Percentiles rank a stretch among this genome's conserved stretches.
phyloP scores from a whole-genome alignment of 2,113 vertebrate genomes.

The Laticauda colubrina region DNA sequence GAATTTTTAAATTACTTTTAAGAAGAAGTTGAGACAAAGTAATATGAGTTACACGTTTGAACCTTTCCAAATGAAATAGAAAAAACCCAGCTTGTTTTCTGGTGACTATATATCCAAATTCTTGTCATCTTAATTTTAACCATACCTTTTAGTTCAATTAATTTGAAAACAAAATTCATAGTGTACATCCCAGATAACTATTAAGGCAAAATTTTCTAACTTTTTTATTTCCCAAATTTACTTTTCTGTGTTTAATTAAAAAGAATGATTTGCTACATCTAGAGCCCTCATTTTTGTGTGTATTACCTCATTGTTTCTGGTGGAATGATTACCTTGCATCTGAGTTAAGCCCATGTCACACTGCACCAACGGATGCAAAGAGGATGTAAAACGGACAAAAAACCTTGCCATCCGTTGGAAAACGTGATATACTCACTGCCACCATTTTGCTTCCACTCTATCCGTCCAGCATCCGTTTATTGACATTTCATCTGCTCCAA shows the following conservation, averaged over 20 bases:
- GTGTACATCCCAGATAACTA: neutral
- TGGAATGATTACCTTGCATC: slow-evolving; percentile 7
- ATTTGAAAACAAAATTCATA: neutral
- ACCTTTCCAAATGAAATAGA: neutral
- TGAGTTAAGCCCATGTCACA: too few relatives aligned
- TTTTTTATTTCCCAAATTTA: neutral
- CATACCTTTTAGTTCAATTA: slow-evolving; percentile 1
- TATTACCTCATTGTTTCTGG: slow-evolving; percentile 13
- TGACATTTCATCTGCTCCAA: too few relatives aligned
- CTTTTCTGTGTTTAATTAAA: neutral
- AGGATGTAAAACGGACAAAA: too few relatives aligned
- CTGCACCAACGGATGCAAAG: too few relatives aligned
- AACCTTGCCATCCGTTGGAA: too few relatives aligned
- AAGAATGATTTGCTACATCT: neutral
- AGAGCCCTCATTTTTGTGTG: neutral
- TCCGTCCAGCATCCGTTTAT: too few relatives aligned
- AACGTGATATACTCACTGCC: too few relatives aligned
- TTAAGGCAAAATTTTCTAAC: neutral
- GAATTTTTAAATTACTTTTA: too few relatives aligned
- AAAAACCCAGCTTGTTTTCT: neutral
- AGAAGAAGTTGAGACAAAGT: neutral
- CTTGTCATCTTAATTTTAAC: neutral
- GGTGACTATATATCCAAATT: neutral
- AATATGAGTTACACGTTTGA: neutral
- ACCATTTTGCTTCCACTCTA: too few relatives aligned